Evolutionary conservation across 2,113 vertebrate species (phyloP).

Genomic region (Eulacestoma nigropectus): DNA sequence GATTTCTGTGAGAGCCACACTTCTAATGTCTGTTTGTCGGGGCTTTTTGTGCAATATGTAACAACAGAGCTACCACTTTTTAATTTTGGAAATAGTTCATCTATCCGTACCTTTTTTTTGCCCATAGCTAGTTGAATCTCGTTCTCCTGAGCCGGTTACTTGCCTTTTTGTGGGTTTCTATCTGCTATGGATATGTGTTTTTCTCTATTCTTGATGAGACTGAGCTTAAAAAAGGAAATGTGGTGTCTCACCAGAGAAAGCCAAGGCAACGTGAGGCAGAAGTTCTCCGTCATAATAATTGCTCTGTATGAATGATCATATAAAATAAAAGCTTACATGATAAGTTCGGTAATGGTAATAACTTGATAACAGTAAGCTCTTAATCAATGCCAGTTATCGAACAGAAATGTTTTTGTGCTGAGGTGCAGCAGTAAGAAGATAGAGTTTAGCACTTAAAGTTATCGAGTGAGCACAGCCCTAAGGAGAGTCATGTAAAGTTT

Average conservation of each 20-base stretch:
- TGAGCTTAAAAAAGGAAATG: background rate
- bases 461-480: background rate
- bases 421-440: background rate
- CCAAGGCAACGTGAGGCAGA: background rate
- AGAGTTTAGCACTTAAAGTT: background rate
- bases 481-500: background rate
- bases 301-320: fast-evolving
- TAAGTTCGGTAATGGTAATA: background rate
- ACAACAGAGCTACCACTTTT: fast-evolving
- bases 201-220: background rate
- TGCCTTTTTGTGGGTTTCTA: background rate
- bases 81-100: background rate
- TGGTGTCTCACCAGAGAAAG: background rate
- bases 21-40: fast-evolving
- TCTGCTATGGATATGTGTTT: fast-evolving
- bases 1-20: fast-evolving
- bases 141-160: fast-evolving
- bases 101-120: background rate
- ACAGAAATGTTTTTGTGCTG: background rate
- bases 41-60: background rate
- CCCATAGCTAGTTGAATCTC: no score
- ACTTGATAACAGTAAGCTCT: background rate
- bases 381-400: background rate
- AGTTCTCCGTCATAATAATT: background rate
- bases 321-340: background rate